Evolutionary conservation across 2,888 invertebrate species (phyloP), one percentile per base, ranked within the genome.

Genomic region (Invenusta paracnida): DNA sequence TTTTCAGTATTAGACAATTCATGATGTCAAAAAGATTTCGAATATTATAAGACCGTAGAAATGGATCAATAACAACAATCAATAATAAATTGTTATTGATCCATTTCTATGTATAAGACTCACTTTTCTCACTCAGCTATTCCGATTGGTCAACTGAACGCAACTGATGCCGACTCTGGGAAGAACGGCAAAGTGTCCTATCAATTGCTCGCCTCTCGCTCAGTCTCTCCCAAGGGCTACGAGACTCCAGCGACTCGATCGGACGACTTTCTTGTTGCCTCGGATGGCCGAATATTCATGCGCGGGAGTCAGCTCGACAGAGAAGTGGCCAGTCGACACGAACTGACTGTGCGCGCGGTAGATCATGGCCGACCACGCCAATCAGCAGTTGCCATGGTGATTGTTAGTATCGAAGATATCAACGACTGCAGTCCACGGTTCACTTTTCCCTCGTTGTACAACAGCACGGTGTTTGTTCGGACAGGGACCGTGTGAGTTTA

Each of bases 81-180:
- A n/a, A n/a, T n/a, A n/a, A n/a, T n/a, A n/a, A n/a, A n/a, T n/a
- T n/a, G n/a, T n/a, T n/a, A n/a, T n/a, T n/a, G n/a, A n/a, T n/a
- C n/a, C n/a, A n/a, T n/a, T n/a, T n/a, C n/a, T n/a, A n/a, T n/a
- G n/a, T n/a, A n/a, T n/a, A n/a, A 5, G 48, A 17, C 48, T 48
- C 48, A 5, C 48, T 17, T 48, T 17, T 23, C 73, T 5, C 23
- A 5, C 17, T 5, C 73, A 73, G 84, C 67, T 1, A 27, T 67
- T 27, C 84, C 67, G n/a, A 81, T 84, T n/a, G 84, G 66, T 67
- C 84, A 84, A 11, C 67, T 84, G 2, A 84, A 84, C 67, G 84
- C 30, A 1, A 84, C 84, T 23, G 84, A 84, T 23, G 1, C 84
- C 1, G 84, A 84, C 48, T 1, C 28, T 27, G 67, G 67, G 1